These are phyloP conservation scores for Allobates femoralis DNA, from an alignment of 2,797 vertebrate genomes.

Conservation along the genomic window DNA sequence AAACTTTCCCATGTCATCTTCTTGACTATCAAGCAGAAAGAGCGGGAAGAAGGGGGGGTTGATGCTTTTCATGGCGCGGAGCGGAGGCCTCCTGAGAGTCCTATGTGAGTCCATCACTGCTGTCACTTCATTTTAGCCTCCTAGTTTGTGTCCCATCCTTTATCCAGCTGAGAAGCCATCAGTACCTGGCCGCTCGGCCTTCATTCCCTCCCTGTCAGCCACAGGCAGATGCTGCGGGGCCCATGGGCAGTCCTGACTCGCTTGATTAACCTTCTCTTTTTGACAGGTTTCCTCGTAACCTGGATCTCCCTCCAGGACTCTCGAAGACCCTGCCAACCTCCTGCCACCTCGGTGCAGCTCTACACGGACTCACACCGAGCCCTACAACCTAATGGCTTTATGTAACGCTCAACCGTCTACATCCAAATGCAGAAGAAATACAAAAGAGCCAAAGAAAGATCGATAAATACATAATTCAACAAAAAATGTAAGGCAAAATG, in stretches of 20 bases:
- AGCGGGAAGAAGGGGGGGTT: not conserved
- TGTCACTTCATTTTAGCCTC: constrained; percentile 41
- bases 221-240: not conserved
- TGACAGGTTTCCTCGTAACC: constrained; percentile 46
- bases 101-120: not conserved
- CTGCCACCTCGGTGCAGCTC: constrained; percentile 21
- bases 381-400: constrained; percentile 16
- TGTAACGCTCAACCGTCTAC: not conserved
- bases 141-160: constrained; percentile 15
- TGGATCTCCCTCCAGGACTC: constrained; percentile 43
- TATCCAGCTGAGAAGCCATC: constrained; percentile 18
- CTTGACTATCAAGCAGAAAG: not conserved
- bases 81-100: not conserved
- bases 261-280: constrained; percentile 53
- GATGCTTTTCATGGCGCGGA: not conserved
- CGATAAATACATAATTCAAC: not conserved
- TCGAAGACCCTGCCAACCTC: constrained; percentile 20
- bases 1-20: not conserved
- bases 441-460: not conserved
- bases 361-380: not conserved
- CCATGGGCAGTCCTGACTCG: constrained; percentile 35
- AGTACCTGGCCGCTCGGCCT: constrained; percentile 1
- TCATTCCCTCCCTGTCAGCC: constrained; percentile 43
- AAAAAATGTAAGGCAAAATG: not conserved
- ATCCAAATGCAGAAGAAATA: not conserved